Evolutionary conservation across 2,888 invertebrate genomes (phyloP).

Genomic region (Nebria salina): DNA sequence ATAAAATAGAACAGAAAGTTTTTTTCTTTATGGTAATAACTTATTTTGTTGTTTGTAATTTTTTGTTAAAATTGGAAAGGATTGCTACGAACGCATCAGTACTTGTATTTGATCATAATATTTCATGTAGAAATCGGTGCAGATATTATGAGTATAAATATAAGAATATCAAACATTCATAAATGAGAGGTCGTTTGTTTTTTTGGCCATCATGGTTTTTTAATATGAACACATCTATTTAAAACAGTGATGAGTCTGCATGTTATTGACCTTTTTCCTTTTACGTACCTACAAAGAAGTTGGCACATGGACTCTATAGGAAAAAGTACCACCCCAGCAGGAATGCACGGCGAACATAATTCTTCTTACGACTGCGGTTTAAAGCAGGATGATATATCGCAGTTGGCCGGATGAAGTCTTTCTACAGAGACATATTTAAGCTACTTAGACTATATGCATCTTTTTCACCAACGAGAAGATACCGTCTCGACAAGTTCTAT

Average conservation of each 20-base stretch:
- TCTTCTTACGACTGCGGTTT: neutral
- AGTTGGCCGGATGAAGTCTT: neutral
- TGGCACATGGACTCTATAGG: neutral
- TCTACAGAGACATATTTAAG: neutral
- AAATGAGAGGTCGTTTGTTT: too few relatives aligned
- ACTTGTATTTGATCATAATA: too few relatives aligned
- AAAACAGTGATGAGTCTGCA: neutral
- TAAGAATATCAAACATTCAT: too few relatives aligned
- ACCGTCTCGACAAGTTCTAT: neutral
- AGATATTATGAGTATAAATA: too few relatives aligned
- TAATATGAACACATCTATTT: neutral
- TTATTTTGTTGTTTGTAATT: too few relatives aligned
- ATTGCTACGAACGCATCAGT: too few relatives aligned
- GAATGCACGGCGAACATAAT: neutral
- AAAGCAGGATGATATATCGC: neutral
- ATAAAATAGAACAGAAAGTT: too few relatives aligned
- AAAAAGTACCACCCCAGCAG: neutral
- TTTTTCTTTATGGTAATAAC: too few relatives aligned
- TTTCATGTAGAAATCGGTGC: too few relatives aligned
- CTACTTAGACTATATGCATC: constrained; percentile 1
- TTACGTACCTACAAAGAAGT: neutral
- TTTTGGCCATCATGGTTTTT: neutral
- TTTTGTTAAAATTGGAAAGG: too few relatives aligned
- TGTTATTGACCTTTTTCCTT: neutral
- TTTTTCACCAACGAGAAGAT: neutral